A percentile compares a stretch with the other conserved stretches of the same genome.
phyloP scores from a whole-genome alignment of 2,888 invertebrate species.

The Cetonia aurata region DNA sequence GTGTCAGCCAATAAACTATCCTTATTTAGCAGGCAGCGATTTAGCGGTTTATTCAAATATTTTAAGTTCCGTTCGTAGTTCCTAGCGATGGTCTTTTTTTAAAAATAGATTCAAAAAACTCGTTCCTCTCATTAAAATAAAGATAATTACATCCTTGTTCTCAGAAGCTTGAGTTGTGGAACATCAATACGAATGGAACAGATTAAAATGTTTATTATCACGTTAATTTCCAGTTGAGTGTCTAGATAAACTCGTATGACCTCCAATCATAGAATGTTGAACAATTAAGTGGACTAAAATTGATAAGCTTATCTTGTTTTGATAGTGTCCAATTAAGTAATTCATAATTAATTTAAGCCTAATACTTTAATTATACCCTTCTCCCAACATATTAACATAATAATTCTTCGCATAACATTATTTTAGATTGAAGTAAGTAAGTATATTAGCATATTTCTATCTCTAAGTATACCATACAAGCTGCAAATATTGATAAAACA shows the following conservation, averaged over 20 bases:
- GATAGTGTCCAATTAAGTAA: slow-evolving; percentile 18
- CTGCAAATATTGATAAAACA: no score
- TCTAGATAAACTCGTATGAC: slow-evolving; percentile 33
- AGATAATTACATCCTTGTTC: neutral
- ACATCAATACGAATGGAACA: neutral
- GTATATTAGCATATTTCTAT: no score
- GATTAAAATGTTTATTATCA: neutral
- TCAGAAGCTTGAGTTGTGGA: no score
- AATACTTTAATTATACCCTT: neutral
- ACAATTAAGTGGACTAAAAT: neutral
- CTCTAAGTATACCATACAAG: no score
- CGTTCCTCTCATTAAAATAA: neutral
- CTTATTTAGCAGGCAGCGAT: neutral
- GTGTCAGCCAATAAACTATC: slow-evolving; percentile 43
- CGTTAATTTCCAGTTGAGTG: no score
- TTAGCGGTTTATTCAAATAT: slow-evolving; percentile 30
- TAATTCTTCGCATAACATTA: no score
- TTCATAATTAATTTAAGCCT: slow-evolving; percentile 24
- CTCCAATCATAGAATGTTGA: slow-evolving; percentile 26
- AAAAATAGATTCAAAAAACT: neutral
- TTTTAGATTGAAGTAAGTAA: no score
- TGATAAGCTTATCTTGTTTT: slow-evolving; percentile 29
- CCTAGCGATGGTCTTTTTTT: neutral
- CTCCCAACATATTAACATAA: no score
- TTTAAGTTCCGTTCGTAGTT: slow-evolving; percentile 10